Conservation (phyloP, 1,140 invertebrate species). For the Mesaphorura yosii region DNA sequence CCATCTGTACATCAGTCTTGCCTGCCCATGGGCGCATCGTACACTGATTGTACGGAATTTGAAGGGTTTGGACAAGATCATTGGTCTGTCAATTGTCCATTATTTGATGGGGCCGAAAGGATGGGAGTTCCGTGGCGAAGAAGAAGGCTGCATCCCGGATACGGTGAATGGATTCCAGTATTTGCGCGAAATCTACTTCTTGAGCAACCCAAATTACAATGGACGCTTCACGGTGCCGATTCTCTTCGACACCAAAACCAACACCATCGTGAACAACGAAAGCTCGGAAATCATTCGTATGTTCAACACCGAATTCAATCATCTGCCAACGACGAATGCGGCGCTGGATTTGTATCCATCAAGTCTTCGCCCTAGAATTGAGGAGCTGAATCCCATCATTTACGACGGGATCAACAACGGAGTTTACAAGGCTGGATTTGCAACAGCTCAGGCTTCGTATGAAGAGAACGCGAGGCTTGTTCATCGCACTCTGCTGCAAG, state of each 20-base stretch:
- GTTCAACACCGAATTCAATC: slow-evolving; percentile 23
- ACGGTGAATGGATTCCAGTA: slow-evolving; percentile 9
- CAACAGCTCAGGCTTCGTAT: slow-evolving; percentile 15
- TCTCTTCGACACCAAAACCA: slow-evolving; percentile 26
- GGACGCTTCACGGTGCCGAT: slow-evolving; percentile 26
- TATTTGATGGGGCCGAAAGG: slow-evolving; percentile 15
- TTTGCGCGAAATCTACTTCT: slow-evolving; percentile 20
- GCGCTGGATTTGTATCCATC: slow-evolving; percentile 20
- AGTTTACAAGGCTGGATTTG: slow-evolving; percentile 27
- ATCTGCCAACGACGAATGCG: slow-evolving; percentile 12
- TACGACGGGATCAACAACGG: slow-evolving; percentile 22
- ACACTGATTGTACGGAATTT: slow-evolving; percentile 24
- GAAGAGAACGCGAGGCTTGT: slow-evolving; percentile 19
- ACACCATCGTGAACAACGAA: slow-evolving; percentile 27
- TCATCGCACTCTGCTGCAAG: slow-evolving; percentile 15
- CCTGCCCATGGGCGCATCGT: slow-evolving; percentile 27
- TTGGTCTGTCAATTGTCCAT: slow-evolving; percentile 22
- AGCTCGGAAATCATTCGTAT: slow-evolving; percentile 27
- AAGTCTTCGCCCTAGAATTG: slow-evolving; percentile 9
- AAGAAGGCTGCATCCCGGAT: slow-evolving; percentile 22
- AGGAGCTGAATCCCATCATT: slow-evolving; percentile 16
- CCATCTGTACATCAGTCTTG: slow-evolving; percentile 23
- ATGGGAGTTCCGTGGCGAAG: slow-evolving; percentile 18
- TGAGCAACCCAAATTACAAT: slow-evolving; percentile 17
- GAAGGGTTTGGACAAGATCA: slow-evolving; percentile 22